Evolutionary conservation across 1,140 invertebrate genomes (phyloP).

Genomic region (Eulimnadia texana): DNA sequence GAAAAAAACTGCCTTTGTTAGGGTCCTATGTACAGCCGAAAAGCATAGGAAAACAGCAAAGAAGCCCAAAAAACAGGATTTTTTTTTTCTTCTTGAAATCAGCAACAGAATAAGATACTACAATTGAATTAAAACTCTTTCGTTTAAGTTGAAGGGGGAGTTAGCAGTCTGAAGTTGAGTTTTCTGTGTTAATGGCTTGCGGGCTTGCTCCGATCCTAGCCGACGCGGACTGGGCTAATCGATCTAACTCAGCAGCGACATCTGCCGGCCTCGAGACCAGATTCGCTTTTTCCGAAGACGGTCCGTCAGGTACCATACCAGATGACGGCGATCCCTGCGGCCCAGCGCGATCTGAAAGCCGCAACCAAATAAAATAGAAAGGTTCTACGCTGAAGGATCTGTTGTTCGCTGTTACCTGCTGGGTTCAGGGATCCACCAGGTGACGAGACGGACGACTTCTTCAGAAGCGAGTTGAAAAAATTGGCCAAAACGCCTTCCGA

Average conservation of each 20-base stretch:
- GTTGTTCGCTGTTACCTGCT: slow-evolving; percentile 8
- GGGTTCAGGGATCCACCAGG: background rate
- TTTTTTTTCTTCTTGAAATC: background rate
- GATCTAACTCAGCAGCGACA: slow-evolving; percentile 5
- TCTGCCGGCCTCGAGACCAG: slow-evolving; percentile 2
- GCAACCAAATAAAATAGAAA: background rate
- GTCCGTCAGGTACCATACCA: background rate
- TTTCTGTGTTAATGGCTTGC: slow-evolving; percentile 3
- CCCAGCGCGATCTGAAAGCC: background rate
- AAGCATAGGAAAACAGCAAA: background rate
- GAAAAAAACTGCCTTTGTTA: background rate
- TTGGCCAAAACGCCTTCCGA: slow-evolving; percentile 91
- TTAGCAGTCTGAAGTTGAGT: slow-evolving; percentile 5
- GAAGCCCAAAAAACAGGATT: background rate
- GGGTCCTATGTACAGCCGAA: background rate
- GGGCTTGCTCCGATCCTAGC: background rate
- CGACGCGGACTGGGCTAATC: slow-evolving; percentile 4
- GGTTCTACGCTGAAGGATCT: background rate
- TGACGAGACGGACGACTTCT: slow-evolving; percentile 38
- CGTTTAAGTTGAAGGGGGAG: background rate
- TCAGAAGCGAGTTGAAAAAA: slow-evolving; percentile 94
- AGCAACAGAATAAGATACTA: background rate
- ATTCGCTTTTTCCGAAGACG: slow-evolving; percentile 4
- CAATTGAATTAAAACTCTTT: background rate
- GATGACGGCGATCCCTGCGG: background rate